Conservation (phyloP, 2,113 vertebrate species). For the Psettodes erumei region DNA sequence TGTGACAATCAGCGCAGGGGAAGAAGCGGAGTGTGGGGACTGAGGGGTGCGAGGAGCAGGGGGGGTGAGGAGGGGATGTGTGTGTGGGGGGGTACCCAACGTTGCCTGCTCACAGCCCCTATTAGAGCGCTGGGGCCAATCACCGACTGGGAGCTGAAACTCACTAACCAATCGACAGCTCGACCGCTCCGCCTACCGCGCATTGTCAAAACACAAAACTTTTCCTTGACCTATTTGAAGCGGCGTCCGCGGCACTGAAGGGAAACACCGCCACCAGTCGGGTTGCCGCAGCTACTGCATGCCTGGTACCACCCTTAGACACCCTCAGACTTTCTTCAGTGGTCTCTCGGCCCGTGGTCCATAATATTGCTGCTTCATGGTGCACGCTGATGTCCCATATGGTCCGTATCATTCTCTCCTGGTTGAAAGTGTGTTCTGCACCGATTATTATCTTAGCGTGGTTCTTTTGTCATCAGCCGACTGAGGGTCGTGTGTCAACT, state of each 20-base stretch:
- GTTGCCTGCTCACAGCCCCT: slow-evolving; percentile 62
- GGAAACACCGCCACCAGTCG: slow-evolving; percentile 76
- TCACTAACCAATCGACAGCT: slow-evolving; percentile 76
- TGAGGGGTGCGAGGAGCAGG: slow-evolving; percentile 37
- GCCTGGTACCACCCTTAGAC: too few species aligned
- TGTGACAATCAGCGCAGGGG: slow-evolving; percentile 74
- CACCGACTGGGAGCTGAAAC: slow-evolving; percentile 64
- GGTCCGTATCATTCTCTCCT: not conserved
- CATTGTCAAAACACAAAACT: slow-evolving; percentile 84
- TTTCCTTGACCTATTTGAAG: slow-evolving; percentile 79
- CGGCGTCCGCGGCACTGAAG: slow-evolving; percentile 63
- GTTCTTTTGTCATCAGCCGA: not conserved
- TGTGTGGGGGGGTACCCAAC: slow-evolving; percentile 50
- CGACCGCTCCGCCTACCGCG: slow-evolving; percentile 67
- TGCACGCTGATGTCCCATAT: not conserved
- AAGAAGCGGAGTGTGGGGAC: slow-evolving; percentile 58
- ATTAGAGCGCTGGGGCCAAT: slow-evolving; percentile 78
- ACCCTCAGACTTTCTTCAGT: not conserved
- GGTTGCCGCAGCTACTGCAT: slow-evolving; percentile 36
- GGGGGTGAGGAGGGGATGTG: not conserved
- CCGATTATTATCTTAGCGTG: not conserved
- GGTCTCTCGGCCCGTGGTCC: not conserved
- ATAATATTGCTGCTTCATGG: not conserved
- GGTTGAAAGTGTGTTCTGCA: not conserved
- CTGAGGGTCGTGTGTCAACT: not conserved